Evolutionary conservation across 2,113 vertebrate genomes (phyloP).

Genomic region (Pituophis catenifer): DNA sequence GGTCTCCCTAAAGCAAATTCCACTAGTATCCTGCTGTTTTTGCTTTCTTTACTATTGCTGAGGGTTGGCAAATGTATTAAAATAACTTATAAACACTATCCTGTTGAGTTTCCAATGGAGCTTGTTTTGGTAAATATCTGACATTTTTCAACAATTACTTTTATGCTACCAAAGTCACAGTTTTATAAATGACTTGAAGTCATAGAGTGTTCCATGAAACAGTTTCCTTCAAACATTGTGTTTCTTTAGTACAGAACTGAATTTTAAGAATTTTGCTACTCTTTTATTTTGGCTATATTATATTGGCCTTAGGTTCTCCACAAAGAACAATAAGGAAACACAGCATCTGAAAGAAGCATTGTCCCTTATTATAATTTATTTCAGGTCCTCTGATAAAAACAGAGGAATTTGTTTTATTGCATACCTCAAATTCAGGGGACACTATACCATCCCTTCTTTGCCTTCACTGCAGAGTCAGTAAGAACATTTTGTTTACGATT

Average conservation of each 20-base stretch:
- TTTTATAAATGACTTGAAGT: neutral
- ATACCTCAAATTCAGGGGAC: neutral
- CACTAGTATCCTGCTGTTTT: conserved; percentile 67
- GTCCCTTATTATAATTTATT: neutral
- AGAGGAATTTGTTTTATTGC: neutral
- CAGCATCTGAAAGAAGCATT: neutral
- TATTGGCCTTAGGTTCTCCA: neutral
- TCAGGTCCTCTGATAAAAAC: neutral
- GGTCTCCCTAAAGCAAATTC: conserved; percentile 65
- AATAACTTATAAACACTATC: conserved; percentile 53
- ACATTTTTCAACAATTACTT: neutral
- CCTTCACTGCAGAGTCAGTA: neutral
- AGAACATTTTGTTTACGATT: neutral
- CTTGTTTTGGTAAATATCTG: conserved; percentile 65
- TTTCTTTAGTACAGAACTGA: neutral
- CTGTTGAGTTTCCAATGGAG: conserved; percentile 68
- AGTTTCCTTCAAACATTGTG: neutral
- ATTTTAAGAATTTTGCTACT: neutral
- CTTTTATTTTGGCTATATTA: neutral
- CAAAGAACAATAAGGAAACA: neutral
- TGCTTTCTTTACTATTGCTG: conserved; percentile 46
- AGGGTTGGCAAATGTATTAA: conserved; percentile 55
- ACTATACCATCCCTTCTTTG: neutral
- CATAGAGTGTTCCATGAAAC: neutral
- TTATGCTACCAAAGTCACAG: neutral